Base-by-base conservation (phyloP, 2,888 invertebrate genomes). In the Tinea pellionella region DNA sequence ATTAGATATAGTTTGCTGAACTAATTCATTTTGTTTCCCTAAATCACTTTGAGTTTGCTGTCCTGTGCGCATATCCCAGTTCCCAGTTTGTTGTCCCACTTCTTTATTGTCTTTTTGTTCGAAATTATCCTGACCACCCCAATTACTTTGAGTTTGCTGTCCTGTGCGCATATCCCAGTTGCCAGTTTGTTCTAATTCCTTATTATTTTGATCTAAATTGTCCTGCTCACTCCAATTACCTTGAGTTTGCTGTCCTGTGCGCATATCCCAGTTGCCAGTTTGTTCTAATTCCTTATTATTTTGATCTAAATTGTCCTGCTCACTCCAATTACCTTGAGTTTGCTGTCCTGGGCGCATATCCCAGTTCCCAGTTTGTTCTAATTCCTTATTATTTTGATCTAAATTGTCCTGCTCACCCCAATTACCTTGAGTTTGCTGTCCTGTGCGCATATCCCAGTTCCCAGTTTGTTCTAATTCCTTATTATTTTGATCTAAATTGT, bases 321-420 rank as follows among this genome's bases (percentile, higher is more conserved):
- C 63, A 47, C 15, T 9, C 47, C 64, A 55, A 65, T 65, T 47
- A 66, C 63, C 64, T 29, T 15, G 32, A 30, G n/a, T 1, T 13
- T 19, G 32, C 47, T 60, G 9, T 51, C 51, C 30, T 47, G 2
- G 9, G 9, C 2, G 11, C n/a, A n/a, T 9, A 6, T 37, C 9
- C 37, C 37, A 37, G 9, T n/a, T 37, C 2, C 9, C 37, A 37
- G 11, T 37, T 37, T 37, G 37, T 9, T 37, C 37, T 2, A 6
- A 2, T 37, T 2, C 37, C 9, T 30, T 4, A 7, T 9, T 30
- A 19, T 60, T 32, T 19, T 7, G 61, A 16, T 4, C 19, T 63
- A 63, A 68, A 64, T 60, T 67, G 69, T 58, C 65, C 66, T 12
- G 63, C 63, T 60, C 63, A 42, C 42, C n/a, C 42, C 64, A 55